A percentile compares a stretch with the other conserved stretches of the same genome.
Evolutionary conservation across 2,113 vertebrate genomes (phyloP).

Genomic region (Pelecanoides urinatrix): DNA sequence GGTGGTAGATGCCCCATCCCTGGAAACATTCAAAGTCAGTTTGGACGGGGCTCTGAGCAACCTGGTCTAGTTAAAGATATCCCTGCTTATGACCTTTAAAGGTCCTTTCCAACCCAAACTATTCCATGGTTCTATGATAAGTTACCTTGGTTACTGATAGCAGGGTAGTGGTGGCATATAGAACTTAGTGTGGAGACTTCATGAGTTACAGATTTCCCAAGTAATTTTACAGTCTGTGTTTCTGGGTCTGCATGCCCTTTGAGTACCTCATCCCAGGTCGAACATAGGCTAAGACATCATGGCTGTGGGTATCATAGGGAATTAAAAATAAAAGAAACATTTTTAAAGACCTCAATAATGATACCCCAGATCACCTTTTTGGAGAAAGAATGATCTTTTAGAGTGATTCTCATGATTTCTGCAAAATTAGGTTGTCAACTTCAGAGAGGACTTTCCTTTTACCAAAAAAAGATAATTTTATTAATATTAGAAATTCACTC

Average conservation of each 20-base stretch:
- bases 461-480: not conserved
- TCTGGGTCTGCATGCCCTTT: not conserved
- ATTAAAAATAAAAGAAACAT: not conserved
- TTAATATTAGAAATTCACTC: not conserved
- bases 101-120: not conserved
- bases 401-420: not conserved
- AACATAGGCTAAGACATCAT: not conserved
- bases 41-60: not conserved
- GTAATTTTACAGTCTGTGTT: not conserved
- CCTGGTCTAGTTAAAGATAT: not conserved
- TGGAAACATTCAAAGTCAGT: not conserved
- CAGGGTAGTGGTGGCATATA: not conserved
- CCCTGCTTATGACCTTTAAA: not conserved
- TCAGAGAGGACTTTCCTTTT: not conserved
- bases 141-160: not conserved
- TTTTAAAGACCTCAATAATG: not conserved
- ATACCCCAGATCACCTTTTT: not conserved
- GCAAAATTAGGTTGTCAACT: not conserved
- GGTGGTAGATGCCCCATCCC: not conserved
- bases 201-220: not conserved
- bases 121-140: not conserved
- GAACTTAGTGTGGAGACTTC: not conserved
- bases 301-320: not conserved
- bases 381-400: not conserved
- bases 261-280: not conserved